Evolutionary conservation across 2,888 invertebrate genomes (phyloP).

Genomic region (Drosophila suboccidentalis): DNA sequence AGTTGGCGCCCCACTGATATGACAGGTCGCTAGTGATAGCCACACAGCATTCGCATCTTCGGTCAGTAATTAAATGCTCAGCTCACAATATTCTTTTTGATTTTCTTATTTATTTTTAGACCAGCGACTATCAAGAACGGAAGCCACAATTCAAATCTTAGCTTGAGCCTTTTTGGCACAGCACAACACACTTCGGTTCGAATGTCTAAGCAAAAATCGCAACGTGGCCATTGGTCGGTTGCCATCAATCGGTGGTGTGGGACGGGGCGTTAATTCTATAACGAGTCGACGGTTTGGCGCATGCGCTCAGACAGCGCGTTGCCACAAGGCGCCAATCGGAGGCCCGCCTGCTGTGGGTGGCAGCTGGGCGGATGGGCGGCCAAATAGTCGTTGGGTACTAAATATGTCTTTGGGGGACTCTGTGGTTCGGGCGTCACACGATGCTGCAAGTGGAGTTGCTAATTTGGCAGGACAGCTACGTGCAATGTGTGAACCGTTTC

Average conservation of each 20-base stretch:
- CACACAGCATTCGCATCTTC: constrained; percentile 25
- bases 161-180: constrained; percentile 20
- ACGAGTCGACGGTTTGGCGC: constrained; percentile 31
- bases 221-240: constrained; percentile 64
- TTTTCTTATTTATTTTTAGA: constrained; percentile 41
- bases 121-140: constrained; percentile 46
- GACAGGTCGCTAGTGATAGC: constrained; percentile 50
- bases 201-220: constrained; percentile 44
- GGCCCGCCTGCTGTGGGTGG: constrained; percentile 50
- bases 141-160: constrained; percentile 42
- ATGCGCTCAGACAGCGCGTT: constrained; percentile 36
- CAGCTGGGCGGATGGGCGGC: constrained; percentile 21
- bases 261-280: constrained; percentile 4
- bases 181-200: background rate
- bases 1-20: constrained; percentile 44
- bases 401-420: no score
- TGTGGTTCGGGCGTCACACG: constrained; percentile 20
- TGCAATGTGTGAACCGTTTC: background rate
- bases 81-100: background rate
- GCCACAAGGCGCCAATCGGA: constrained; percentile 63
- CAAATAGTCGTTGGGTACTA: background rate
- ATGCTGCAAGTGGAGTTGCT: constrained; percentile 14
- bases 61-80: constrained; percentile 42
- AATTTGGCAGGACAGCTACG: constrained; percentile 24
- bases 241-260: background rate